Conservation (phyloP, 2,113 vertebrate genomes). For the Dicrurus megarhynchus region DNA sequence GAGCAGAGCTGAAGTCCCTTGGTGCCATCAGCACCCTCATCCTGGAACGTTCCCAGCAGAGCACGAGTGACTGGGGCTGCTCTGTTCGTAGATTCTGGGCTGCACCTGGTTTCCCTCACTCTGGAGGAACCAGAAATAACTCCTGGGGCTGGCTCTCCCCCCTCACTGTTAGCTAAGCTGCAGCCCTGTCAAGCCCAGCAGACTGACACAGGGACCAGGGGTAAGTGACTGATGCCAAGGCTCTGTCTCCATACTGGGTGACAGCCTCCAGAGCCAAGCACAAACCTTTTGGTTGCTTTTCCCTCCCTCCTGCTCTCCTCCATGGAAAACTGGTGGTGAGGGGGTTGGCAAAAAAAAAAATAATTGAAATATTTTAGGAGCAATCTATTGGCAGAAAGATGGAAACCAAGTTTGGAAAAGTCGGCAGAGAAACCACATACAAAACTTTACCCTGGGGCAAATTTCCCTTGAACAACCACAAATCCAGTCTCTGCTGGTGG, state of each 20-base stretch:
- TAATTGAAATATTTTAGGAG: not conserved
- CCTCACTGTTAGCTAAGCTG: not conserved
- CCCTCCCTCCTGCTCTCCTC: not conserved
- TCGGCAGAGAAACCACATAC: not conserved
- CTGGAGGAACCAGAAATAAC: not conserved
- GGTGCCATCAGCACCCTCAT: not conserved
- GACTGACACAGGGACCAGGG: not conserved
- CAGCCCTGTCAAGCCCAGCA: not conserved
- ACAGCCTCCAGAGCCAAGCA: not conserved
- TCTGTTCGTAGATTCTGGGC: not conserved
- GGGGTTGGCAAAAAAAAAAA: not conserved
- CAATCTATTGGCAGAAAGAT: not conserved
- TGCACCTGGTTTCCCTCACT: not conserved
- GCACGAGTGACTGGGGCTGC: not conserved
- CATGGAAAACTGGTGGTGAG: not conserved
- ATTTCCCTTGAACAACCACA: not conserved
- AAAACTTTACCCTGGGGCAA: not conserved
- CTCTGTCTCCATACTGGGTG: not conserved
- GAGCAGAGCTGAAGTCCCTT: not conserved
- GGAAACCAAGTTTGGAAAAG: not conserved
- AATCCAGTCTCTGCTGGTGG: not conserved
- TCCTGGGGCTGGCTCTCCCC: not conserved
- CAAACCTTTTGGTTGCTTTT: not conserved
- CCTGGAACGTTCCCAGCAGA: not conserved
- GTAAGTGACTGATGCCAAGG: not conserved